phyloP scores from a whole-genome alignment of 2,888 invertebrate species.

The Drosophila recens region DNA sequence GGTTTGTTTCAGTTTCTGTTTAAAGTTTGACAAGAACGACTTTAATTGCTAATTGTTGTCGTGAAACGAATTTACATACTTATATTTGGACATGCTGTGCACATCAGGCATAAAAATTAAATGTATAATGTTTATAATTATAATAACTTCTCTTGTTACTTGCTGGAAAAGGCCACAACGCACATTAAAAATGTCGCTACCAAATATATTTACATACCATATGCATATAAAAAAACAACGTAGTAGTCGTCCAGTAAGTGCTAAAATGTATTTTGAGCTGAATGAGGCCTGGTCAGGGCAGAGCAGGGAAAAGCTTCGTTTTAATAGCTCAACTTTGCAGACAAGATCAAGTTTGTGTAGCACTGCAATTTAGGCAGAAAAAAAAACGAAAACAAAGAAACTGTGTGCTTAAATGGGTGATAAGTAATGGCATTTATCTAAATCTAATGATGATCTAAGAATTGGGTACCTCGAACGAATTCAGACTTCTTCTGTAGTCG shows the following conservation, averaged over 20 bases:
- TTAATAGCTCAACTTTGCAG: conserved; percentile 37
- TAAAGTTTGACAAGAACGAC: conserved; percentile 67
- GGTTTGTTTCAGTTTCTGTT: conserved; percentile 15
- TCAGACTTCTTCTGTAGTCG: no score
- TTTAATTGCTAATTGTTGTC: conserved; percentile 65
- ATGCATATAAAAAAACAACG: conserved; percentile 18
- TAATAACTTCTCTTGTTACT: conserved; percentile 57
- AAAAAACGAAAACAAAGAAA: not conserved
- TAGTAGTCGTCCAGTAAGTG: conserved; percentile 19
- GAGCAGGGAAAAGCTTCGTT: conserved; percentile 14
- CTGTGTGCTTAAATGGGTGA: conserved; percentile 55
- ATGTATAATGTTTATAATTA: conserved; percentile 74
- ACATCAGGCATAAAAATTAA: conserved; percentile 61
- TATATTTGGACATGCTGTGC: conserved; percentile 56
- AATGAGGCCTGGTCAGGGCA: conserved; percentile 15
- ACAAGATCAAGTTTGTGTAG: conserved; percentile 62
- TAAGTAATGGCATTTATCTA: conserved; percentile 53
- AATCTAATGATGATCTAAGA: not conserved
- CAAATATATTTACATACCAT: conserved; percentile 17
- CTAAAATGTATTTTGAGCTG: conserved; percentile 23
- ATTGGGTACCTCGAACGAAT: no score
- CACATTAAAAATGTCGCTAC: conserved; percentile 66
- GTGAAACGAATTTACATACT: conserved; percentile 57
- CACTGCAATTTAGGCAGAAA: conserved; percentile 5
- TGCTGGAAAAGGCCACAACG: conserved; percentile 68